phyloP scores from a whole-genome alignment of 2,888 invertebrate species.

The Cantharis lateralis region DNA sequence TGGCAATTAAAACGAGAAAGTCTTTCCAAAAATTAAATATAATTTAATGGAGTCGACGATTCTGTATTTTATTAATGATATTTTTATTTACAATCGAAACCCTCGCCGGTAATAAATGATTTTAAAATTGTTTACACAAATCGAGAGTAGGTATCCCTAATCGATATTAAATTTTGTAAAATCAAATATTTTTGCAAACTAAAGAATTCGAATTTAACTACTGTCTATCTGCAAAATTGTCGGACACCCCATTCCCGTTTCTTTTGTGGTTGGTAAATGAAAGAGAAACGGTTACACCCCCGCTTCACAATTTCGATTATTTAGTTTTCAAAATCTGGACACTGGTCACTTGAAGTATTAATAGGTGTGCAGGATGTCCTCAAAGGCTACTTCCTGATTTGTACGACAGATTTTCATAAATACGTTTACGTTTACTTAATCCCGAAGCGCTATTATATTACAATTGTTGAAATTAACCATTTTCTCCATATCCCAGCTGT shows the following conservation, averaged over 20 bases:
- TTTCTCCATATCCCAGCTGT: neutral
- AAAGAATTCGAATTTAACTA: neutral
- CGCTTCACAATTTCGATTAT: slow-evolving; percentile 20
- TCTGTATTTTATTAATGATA: neutral
- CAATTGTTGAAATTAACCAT: neutral
- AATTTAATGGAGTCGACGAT: neutral
- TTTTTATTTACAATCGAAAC: neutral
- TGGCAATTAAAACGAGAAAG: neutral
- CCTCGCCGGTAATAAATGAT: neutral
- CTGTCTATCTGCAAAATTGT: neutral
- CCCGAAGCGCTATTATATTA: neutral
- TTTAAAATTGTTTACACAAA: neutral
- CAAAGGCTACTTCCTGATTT: slow-evolving; percentile 20
- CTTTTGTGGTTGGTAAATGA: neutral
- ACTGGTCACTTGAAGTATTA: slow-evolving; percentile 27
- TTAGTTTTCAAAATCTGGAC: slow-evolving; percentile 24
- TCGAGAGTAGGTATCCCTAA: neutral
- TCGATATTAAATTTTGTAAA: neutral
- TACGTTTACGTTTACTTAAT: neutral
- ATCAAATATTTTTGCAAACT: neutral
- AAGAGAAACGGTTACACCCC: slow-evolving; percentile 19
- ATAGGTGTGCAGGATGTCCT: slow-evolving; percentile 25
- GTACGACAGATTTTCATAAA: slow-evolving; percentile 22
- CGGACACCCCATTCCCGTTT: neutral
- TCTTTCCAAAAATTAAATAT: neutral